Percentiles rank a stretch among this genome's conserved stretches.
These are phyloP conservation scores for Danionella dracula DNA, from an alignment of 2,797 vertebrate species.

Conservation along the genomic window DNA sequence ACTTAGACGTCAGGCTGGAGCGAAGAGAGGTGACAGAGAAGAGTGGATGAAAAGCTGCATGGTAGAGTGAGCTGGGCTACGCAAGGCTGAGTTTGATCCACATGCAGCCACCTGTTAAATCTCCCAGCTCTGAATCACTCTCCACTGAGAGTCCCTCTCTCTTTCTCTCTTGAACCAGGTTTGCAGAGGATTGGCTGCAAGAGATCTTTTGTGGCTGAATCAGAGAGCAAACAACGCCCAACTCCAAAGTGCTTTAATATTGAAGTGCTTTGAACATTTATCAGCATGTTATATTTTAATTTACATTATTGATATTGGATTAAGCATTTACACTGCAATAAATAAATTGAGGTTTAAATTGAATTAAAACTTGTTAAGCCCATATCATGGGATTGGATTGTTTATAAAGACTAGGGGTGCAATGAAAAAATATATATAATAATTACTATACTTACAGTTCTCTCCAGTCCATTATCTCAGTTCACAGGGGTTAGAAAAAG, in stretches of 20 bases:
- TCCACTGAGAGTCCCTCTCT: neutral
- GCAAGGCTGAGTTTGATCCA: conserved; percentile 27
- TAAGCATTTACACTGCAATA: too few relatives aligned
- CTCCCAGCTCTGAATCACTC: neutral
- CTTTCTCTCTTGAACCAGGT: neutral
- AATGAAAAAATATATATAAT: neutral
- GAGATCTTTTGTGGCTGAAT: neutral
- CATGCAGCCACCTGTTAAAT: conserved; percentile 47
- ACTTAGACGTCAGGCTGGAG: conserved; percentile 31
- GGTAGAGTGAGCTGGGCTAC: conserved; percentile 23
- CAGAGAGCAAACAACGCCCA: neutral
- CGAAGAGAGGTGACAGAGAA: neutral
- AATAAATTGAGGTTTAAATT: too few relatives aligned
- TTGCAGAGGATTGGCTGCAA: neutral
- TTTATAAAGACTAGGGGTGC: neutral
- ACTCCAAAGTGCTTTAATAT: too few relatives aligned
- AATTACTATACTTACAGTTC: conserved; percentile 59
- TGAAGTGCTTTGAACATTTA: too few relatives aligned
- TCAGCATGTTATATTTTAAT: too few relatives aligned
- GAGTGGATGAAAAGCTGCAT: conserved; percentile 21
- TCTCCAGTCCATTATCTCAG: conserved; percentile 63
- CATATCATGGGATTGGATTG: neutral
- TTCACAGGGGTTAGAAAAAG: conserved; percentile 32
- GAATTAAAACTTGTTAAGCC: too few relatives aligned
- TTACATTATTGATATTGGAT: too few relatives aligned